phyloP scores from a whole-genome alignment of 2,113 vertebrate genomes.

The Bufo bufo region DNA sequence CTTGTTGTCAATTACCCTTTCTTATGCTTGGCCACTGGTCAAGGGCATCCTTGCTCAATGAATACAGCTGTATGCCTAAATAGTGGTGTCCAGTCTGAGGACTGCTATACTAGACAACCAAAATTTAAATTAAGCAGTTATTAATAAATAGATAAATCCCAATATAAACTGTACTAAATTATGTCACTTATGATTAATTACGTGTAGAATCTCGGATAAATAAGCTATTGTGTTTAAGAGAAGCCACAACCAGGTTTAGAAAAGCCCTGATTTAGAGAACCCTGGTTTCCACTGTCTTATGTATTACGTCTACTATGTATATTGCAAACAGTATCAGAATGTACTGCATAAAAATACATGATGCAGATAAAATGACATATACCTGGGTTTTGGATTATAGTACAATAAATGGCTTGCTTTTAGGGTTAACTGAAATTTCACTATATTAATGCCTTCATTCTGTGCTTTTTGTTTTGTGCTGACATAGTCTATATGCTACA shows the following conservation, averaged over 20 bases:
- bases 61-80: neutral
- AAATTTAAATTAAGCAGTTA: neutral
- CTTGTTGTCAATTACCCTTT: neutral
- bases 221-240: neutral
- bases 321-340: neutral
- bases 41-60: no score
- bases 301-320: neutral
- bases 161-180: neutral
- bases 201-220: neutral
- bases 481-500: constrained; percentile 6
- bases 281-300: neutral
- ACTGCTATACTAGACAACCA: neutral
- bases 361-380: neutral
- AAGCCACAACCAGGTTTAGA: no score
- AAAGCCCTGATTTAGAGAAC: no score
- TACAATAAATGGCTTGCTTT: neutral
- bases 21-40: neutral
- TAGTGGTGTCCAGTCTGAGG: neutral
- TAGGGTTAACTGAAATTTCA: neutral
- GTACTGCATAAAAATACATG: neutral
- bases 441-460: neutral
- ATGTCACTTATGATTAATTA: no score
- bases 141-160: neutral
- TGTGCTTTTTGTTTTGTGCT: constrained; percentile 27
- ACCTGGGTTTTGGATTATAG: neutral